Evolutionary conservation across 2,113 vertebrate species (phyloP).

Genomic region (Nymphicus hollandicus): DNA sequence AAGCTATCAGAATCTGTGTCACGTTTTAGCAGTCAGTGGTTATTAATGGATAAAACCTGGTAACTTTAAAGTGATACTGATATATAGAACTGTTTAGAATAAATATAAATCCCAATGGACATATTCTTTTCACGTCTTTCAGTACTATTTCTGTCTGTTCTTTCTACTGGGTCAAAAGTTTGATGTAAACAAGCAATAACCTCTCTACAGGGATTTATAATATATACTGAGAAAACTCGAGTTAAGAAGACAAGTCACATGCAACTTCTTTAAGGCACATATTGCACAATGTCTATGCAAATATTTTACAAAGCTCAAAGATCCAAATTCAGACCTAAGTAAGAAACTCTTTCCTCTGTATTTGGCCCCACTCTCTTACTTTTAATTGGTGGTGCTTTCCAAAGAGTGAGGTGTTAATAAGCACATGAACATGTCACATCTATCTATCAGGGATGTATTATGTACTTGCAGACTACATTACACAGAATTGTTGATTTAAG

Average conservation of each 20-base stretch:
- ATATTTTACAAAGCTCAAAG: background rate
- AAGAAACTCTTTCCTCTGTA: background rate
- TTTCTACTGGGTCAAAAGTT: background rate
- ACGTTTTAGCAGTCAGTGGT: slow-evolving; percentile 28
- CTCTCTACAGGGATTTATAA: background rate
- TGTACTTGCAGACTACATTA: background rate
- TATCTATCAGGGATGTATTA: background rate
- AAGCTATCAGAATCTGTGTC: slow-evolving; percentile 31
- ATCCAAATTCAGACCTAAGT: background rate
- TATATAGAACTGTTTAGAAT: background rate
- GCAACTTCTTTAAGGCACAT: background rate
- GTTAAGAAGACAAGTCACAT: background rate
- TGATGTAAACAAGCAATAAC: slow-evolving; percentile 3
- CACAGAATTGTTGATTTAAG: background rate
- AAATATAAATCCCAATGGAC: background rate
- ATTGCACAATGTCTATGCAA: background rate
- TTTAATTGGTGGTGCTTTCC: background rate
- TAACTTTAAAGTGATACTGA: background rate
- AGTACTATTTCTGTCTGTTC: background rate
- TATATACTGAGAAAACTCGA: background rate
- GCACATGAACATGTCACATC: background rate
- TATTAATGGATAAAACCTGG: slow-evolving; percentile 24
- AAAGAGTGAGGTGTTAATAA: background rate
- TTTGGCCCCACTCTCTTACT: background rate
- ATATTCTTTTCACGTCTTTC: background rate